A percentile compares a stretch with the other conserved stretches of the same genome.
Evolutionary conservation across 1,140 invertebrate species (phyloP).

Genomic region (Lepidotrigona ventralis): DNA sequence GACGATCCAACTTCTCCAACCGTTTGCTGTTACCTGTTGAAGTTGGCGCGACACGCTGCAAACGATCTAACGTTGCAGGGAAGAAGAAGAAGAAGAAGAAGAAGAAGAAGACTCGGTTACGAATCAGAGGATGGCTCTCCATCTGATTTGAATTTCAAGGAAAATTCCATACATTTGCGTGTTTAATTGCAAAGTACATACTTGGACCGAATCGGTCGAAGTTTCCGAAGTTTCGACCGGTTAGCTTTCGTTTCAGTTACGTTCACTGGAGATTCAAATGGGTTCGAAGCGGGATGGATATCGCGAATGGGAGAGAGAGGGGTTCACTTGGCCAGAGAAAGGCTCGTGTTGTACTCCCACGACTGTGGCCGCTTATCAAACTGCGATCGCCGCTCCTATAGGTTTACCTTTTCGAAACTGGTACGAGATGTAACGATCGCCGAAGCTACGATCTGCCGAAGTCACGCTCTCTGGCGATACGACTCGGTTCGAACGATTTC

Average conservation of each 20-base stretch:
- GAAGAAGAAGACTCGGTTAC: too few relatives aligned
- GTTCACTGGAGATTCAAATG: neutral
- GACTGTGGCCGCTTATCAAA: constrained; percentile 46
- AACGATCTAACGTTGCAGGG: too few relatives aligned
- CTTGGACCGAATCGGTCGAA: too few relatives aligned
- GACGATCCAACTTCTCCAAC: constrained; percentile 25
- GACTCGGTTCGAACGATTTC: neutral
- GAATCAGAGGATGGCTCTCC: too few relatives aligned
- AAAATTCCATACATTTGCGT: too few relatives aligned
- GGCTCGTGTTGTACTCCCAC: constrained; percentile 47
- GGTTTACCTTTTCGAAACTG: constrained; percentile 52
- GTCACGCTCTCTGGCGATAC: constrained; percentile 18
- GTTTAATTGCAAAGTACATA: too few relatives aligned
- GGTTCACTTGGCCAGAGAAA: constrained; percentile 15
- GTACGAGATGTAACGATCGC: constrained; percentile 43
- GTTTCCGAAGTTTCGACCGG: too few relatives aligned
- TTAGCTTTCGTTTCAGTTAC: neutral
- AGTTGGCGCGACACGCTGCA: neutral
- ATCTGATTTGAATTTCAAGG: too few relatives aligned
- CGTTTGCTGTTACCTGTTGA: constrained; percentile 36
- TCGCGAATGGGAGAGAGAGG: neutral
- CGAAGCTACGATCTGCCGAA: constrained; percentile 32
- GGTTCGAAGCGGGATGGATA: neutral
- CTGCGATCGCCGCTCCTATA: constrained; percentile 55
- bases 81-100: too few relatives aligned